These are phyloP conservation scores for Drosophila virilis DNA, from an alignment of 1,140 invertebrate genomes.

Conservation along the genomic window DNA sequence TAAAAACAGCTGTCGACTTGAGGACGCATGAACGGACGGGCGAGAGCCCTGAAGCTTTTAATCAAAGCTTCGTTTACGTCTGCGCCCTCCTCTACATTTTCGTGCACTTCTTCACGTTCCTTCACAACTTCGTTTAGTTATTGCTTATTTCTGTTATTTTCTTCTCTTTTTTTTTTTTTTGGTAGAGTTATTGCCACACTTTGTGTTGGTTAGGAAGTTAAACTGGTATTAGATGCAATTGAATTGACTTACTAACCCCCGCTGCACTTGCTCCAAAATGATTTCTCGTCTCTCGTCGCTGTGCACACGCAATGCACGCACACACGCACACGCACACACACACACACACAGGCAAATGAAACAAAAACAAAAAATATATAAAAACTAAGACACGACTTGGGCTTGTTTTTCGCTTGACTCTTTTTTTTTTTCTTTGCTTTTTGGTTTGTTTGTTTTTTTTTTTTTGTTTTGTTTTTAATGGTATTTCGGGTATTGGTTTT, in stretches of 20 bases:
- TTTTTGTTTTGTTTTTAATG: conserved; percentile 15
- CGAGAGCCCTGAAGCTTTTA: conserved; percentile 2
- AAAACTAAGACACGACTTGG: conserved; percentile 15
- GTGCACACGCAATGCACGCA: conserved; percentile 3
- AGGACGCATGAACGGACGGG: conserved; percentile 5
- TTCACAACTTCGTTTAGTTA: neutral
- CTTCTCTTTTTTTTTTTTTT: too few species aligned
- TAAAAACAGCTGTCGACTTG: conserved; percentile 61
- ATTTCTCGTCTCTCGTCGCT: conserved; percentile 5
- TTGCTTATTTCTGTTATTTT: neutral
- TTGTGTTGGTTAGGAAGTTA: conserved; percentile 7
- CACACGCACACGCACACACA: neutral
- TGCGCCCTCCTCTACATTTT: neutral
- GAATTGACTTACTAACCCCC: conserved; percentile 25
- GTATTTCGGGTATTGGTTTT: conserved; percentile 41
- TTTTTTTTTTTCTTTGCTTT: conserved; percentile 8
- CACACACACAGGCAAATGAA: conserved; percentile 7
- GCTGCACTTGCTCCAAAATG: conserved; percentile 25
- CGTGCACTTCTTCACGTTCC: neutral
- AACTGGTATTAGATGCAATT: conserved; percentile 23
- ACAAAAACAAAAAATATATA: conserved; percentile 3
- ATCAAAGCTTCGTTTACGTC: conserved; percentile 2
- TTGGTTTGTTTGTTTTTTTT: conserved; percentile 2
- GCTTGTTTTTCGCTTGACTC: conserved; percentile 2
- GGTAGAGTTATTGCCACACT: neutral